A percentile compares a stretch with the other conserved stretches of the same genome.
Evolutionary conservation across 2,888 invertebrate species (phyloP).

Genomic region (Podabrus alpinus): DNA sequence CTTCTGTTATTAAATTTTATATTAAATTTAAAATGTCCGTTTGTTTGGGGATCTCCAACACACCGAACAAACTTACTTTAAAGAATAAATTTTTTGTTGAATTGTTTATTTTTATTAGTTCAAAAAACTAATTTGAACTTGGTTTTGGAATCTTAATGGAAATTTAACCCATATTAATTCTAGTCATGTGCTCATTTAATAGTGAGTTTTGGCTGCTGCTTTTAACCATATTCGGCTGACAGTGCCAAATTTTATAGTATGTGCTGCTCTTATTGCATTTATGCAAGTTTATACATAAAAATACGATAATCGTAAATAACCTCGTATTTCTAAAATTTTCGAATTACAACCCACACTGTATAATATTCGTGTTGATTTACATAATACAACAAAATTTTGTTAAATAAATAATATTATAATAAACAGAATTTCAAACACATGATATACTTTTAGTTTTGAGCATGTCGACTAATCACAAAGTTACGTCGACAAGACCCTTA

Average conservation of each 20-base stretch:
- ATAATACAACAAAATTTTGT: not conserved
- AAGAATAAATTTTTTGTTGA: not conserved
- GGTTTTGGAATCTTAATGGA: not conserved
- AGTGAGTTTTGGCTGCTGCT: not conserved
- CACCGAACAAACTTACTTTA: not conserved
- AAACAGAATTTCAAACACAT: not conserved
- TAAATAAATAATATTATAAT: not conserved
- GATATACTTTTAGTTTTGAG: conserved; percentile 7
- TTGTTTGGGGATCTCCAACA: not conserved
- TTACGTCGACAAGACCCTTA: conserved; percentile 26
- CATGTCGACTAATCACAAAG: conserved; percentile 18
- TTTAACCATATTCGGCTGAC: not conserved
- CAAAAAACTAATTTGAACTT: not conserved
- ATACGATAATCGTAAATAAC: not conserved
- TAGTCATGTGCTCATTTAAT: conserved; percentile 1
- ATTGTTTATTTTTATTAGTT: not conserved
- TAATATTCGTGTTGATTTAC: not conserved
- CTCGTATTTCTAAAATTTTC: not conserved
- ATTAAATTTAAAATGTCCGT: not conserved
- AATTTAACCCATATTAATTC: not conserved
- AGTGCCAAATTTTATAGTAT: not conserved
- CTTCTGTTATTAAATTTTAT: not conserved
- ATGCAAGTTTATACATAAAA: not conserved
- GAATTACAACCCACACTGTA: not conserved
- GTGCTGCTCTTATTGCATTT: not conserved